Percentiles rank a stretch among this genome's conserved stretches.
Evolutionary conservation across 2,113 vertebrate genomes (phyloP).

Genomic region (Ctenodactylus gundi): DNA sequence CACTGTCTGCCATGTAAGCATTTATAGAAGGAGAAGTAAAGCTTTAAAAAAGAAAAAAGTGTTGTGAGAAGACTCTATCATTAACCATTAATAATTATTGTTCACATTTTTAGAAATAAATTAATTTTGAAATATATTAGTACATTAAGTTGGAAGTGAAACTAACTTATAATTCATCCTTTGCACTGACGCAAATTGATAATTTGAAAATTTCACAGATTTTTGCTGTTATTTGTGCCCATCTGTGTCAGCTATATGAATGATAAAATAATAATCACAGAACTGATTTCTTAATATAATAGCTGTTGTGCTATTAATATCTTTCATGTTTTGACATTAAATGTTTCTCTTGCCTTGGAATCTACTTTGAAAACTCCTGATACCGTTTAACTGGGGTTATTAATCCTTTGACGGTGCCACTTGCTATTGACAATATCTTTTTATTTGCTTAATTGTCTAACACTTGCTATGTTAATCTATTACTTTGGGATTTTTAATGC

Average conservation of each 20-base stretch:
- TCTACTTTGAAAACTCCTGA: conserved; percentile 33
- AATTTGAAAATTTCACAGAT: conserved; percentile 44
- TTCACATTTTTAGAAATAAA: conserved; percentile 51
- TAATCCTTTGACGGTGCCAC: conserved; percentile 47
- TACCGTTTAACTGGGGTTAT: not conserved
- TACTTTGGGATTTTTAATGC: conserved; percentile 40
- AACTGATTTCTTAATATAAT: conserved; percentile 55
- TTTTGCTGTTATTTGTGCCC: conserved; percentile 19
- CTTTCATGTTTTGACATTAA: conserved; percentile 29
- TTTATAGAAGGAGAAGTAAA: conserved; percentile 31
- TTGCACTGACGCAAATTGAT: conserved; percentile 11
- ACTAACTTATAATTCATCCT: conserved; percentile 49
- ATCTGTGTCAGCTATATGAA: conserved; percentile 30
- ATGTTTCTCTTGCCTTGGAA: conserved; percentile 48
- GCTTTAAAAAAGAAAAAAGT: conserved; percentile 30
- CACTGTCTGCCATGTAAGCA: not conserved
- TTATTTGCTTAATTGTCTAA: conserved; percentile 67
- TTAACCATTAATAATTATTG: conserved; percentile 11
- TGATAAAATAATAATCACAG: conserved; percentile 60
- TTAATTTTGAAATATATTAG: conserved; percentile 20
- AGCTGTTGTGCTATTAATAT: conserved; percentile 42
- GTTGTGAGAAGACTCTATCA: not conserved
- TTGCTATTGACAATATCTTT: conserved; percentile 59
- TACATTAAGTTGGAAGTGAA: not conserved
- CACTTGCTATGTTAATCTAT: conserved; percentile 62